Evolutionary conservation across 2,888 invertebrate species (phyloP), one percentile per base, ranked within the genome.

Genomic region (Brachypterus glaber): DNA sequence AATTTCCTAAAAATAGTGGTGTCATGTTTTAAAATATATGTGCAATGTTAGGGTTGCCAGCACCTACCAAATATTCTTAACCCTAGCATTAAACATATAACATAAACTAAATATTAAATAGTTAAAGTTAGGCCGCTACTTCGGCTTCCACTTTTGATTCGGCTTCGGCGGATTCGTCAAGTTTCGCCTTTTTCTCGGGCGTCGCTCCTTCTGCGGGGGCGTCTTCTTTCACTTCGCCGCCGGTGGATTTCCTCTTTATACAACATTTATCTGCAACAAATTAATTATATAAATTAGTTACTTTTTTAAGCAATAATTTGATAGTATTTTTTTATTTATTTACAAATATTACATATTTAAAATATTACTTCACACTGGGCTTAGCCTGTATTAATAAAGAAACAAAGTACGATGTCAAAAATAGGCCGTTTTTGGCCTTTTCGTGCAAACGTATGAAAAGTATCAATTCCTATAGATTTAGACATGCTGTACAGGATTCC

Each of bases 151-250:
- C 69, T 50, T 72, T 72, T 46, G 67, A 66, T 49, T 71, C 70
- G 17, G 66, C 64, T 53, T 78, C 78, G 9, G 72, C 72, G 5
- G 71, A 63, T 32, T 79, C 79, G 9, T 72, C 75, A 37, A 79
- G 68, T 67, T 80, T 82, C 47, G 78, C 74, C 57, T 82, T 82
- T 66, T 82, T 82, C 57, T 82, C 82, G 5, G 81, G 80, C 41
- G 77, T 76, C 31, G 71, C 73, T 49, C 74, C 79, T 46, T 79
- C 79, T 17, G 61, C 60, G 5, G 60, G 54, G 36, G 57, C 65
- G 13, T 68, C 60, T 7, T 67, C 66, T 32, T 73, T 75, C 35
- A 70, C 74, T 3, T 67, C 70, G 8, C 72, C 68, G 18, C 68
- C 71, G 8, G 73, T 69, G 13, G 71, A 71, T 37, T 82, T 81